phyloP scores from a whole-genome alignment of 2,113 vertebrate species.

The Pelvicachromis taeniatus region DNA sequence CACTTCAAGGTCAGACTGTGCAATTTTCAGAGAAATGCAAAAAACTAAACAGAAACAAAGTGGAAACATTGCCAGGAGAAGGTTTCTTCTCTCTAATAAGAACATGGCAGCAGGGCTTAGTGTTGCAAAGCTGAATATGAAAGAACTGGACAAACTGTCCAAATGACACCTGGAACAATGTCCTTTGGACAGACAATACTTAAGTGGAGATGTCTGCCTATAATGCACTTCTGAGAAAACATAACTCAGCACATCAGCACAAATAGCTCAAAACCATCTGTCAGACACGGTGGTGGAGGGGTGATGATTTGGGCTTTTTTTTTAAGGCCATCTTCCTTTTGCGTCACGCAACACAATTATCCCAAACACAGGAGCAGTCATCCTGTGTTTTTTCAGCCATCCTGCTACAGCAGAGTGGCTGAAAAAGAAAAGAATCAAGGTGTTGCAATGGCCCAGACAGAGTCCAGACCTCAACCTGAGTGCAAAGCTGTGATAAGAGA shows the following conservation, averaged over 20 bases:
- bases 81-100: not conserved
- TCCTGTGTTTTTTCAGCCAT: too few relatives aligned
- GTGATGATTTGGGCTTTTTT: not conserved
- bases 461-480: not conserved
- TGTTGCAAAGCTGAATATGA: not conserved
- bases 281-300: not conserved
- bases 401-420: not conserved
- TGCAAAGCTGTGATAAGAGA: not conserved
- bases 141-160: not conserved
- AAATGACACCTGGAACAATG: not conserved
- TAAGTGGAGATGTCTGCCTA: not conserved
- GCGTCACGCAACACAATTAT: not conserved
- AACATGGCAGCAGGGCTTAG: not conserved
- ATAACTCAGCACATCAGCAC: not conserved
- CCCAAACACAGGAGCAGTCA: accelerated
- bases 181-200: not conserved
- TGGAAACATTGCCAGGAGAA: not conserved
- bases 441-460: not conserved
- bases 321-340: not conserved
- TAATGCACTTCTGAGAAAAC: not conserved
- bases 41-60: not conserved
- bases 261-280: not conserved
- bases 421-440: not conserved
- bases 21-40: not conserved
- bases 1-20: not conserved